Percentiles rank a stretch among this genome's conserved stretches.
Conservation (phyloP, 2,797 vertebrate genomes). For the Garrulus glandarius region DNA sequence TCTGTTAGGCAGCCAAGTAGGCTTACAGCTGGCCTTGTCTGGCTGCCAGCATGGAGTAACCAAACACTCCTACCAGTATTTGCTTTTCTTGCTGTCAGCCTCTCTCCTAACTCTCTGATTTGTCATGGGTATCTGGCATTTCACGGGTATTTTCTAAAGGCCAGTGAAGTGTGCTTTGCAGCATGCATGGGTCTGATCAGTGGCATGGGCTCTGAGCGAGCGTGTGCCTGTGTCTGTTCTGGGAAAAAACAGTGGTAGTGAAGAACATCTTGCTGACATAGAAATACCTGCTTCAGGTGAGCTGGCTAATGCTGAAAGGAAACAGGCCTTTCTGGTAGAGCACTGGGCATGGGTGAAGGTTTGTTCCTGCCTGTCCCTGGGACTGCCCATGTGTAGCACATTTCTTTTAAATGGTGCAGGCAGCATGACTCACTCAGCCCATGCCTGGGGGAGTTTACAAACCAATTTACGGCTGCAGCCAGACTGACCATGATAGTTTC, state of each 20-base stretch:
- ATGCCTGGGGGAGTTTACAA: neutral
- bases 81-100: neutral
- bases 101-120: neutral
- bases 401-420: neutral
- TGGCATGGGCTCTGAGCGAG: neutral
- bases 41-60: constrained; percentile 8
- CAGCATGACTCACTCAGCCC: accelerated
- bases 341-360: neutral
- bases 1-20: neutral
- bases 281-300: neutral
- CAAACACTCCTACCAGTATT: neutral
- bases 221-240: neutral
- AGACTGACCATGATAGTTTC: neutral
- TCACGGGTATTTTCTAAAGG: constrained; percentile 24
- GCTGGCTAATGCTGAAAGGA: neutral
- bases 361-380: neutral
- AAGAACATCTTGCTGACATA: neutral
- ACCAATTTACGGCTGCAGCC: neutral
- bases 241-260: neutral
- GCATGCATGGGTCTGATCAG: neutral
- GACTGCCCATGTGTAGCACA: neutral
- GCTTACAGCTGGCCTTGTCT: constrained; percentile 3
- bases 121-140: constrained; percentile 36
- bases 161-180: neutral
- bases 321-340: neutral